Base-by-base conservation (phyloP, 2,888 invertebrate genomes). In the Agrochola litura region DNA sequence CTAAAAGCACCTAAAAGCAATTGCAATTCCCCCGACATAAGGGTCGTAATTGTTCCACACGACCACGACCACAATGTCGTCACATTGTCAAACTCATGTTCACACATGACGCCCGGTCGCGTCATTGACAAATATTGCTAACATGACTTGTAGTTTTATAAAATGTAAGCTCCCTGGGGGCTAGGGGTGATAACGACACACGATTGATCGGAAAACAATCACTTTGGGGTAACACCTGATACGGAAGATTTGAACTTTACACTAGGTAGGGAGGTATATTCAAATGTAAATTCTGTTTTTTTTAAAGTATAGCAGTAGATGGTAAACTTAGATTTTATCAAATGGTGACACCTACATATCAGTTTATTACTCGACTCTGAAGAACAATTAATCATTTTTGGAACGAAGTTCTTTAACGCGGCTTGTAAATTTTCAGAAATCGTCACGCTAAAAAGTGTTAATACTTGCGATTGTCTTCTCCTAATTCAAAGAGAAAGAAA, bases 101-200 rank as follows among this genome's bases (percentile, higher is more conserved):
- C 84, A 76, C 82, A 81, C 73, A 77, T 82, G 79, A 46, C 67
- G 61, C 74, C 71, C 72, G 78, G 66, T 65, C 70, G 76, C 83
- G 90, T 89, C 89, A 90, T 88, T 87, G 87, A 90, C 87, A 90
- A 89, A 90, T 88, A 87, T 86, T 80, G 66, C 61, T 19, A 70
- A 25, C 70, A 68, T 90, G 90, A 90, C 88, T 81, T 72, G 84
- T 46, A 37, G 19, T 67, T 77, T 52, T 70, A 82, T 76, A 60
- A 75, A 72, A 77, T 71, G 54, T 73, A 19, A 37, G 54, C 19
- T 22, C 22, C 64, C 58, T 64, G 37, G 46, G 16, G 41, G 19
- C 65, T 52, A 14, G 41, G 64, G 76, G 76, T 76, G 81, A 25
- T 73, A 73, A 73, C 70, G 70, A 68, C 73, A 76, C 37, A 46